These are phyloP conservation scores for Tromatobia lineatoria DNA, from an alignment of 2,888 invertebrate species.

Conservation along the genomic window DNA sequence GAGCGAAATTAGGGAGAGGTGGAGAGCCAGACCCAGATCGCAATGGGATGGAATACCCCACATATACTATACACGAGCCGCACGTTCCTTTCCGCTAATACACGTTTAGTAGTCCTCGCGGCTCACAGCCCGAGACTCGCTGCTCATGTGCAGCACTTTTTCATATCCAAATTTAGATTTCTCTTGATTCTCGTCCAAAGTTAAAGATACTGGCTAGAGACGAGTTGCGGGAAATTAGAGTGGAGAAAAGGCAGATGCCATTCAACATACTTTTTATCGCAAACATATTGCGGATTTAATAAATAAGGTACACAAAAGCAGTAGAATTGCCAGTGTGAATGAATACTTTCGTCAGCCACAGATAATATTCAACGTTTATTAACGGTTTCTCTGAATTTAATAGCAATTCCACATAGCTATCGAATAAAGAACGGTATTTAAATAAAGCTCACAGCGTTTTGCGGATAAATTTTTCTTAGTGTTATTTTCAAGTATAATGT, in stretches of 20 bases:
- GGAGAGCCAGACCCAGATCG: too few relatives aligned
- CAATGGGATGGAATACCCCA: too few relatives aligned
- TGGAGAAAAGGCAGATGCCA: background rate
- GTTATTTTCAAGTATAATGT: too few relatives aligned
- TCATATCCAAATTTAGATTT: constrained; percentile 67
- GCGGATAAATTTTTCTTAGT: background rate
- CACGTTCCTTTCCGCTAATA: constrained; percentile 40
- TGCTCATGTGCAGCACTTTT: constrained; percentile 35
- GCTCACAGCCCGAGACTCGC: constrained; percentile 26
- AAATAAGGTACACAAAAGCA: background rate
- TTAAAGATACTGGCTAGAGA: constrained; percentile 29
- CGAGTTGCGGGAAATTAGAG: background rate
- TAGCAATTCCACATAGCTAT: background rate
- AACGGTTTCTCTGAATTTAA: constrained; percentile 8
- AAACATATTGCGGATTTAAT: constrained; percentile 10
- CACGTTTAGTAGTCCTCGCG: constrained; percentile 18
- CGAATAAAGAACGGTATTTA: background rate
- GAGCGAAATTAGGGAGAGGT: too few relatives aligned
- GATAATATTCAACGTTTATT: constrained; percentile 23
- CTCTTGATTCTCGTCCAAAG: constrained; percentile 67
- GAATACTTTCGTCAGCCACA: constrained; percentile 11
- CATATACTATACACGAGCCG: background rate
- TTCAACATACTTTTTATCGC: constrained; percentile 24
- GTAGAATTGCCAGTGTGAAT: background rate
- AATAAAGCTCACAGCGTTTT: background rate